phyloP scores from a whole-genome alignment of 1,140 invertebrate genomes.

The Psilanteris sp. region DNA sequence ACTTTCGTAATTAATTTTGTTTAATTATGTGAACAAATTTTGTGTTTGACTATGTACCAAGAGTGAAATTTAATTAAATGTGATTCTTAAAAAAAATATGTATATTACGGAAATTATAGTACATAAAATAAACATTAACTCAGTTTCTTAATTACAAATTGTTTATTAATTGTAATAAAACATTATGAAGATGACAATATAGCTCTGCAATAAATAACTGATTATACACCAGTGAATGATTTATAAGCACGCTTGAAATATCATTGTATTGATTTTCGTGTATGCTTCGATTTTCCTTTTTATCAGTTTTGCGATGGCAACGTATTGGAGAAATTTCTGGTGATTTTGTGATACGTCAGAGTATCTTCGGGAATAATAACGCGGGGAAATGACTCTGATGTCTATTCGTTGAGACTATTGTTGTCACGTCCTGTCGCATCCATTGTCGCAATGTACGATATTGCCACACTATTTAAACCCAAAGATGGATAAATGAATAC shows the following conservation, averaged over 20 bases:
- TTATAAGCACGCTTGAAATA: constrained; percentile 18
- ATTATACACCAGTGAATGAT: constrained; percentile 17
- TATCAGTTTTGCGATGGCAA: constrained; percentile 27
- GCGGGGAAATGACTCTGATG: constrained; percentile 48
- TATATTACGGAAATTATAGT: too few relatives aligned
- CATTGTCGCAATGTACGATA: constrained; percentile 47
- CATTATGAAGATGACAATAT: background rate
- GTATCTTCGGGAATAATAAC: constrained; percentile 39
- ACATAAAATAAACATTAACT: too few relatives aligned
- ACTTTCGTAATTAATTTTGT: too few relatives aligned
- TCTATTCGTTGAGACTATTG: constrained; percentile 51
- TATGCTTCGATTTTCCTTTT: constrained; percentile 33
- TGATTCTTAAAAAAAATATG: too few relatives aligned
- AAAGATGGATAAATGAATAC: constrained; percentile 48
- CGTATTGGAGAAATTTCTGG: constrained; percentile 51
- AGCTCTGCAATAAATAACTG: constrained; percentile 17
- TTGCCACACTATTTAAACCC: constrained; percentile 33
- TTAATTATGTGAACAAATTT: too few relatives aligned
- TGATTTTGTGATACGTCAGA: constrained; percentile 24
- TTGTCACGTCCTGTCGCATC: constrained; percentile 58
- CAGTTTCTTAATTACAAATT: too few relatives aligned
- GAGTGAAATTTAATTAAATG: too few relatives aligned
- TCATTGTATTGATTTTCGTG: constrained; percentile 28
- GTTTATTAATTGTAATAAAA: constrained; percentile 14
- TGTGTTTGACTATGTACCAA: too few relatives aligned